Conservation (phyloP, 2,797 vertebrate genomes). For the Amblyopsis hoosieri region DNA sequence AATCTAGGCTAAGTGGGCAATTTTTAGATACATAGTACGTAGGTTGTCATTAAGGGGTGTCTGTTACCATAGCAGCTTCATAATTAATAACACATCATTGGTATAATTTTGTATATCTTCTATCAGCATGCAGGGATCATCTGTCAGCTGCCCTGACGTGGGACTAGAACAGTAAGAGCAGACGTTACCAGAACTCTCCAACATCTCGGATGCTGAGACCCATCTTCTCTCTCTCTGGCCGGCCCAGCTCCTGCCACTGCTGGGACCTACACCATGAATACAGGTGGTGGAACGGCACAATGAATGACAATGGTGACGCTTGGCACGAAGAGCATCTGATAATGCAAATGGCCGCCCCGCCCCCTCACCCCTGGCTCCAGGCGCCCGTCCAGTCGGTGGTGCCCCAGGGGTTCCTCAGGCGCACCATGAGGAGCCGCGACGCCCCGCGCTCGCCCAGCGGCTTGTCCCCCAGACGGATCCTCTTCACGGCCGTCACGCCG, state of each 20-base stretch:
- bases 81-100: too few relatives aligned
- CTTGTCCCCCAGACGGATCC: conserved; percentile 61
- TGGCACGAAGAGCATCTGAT: conserved; percentile 16
- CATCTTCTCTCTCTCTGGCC: conserved; percentile 75
- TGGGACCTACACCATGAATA: conserved; percentile 68
- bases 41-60: too few relatives aligned
- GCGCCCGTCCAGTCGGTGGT: conserved; percentile 82
- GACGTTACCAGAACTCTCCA: conserved; percentile 81
- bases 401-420: conserved; percentile 85
- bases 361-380: conserved; percentile 82
- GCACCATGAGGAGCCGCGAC: conserved; percentile 74
- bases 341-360: too few relatives aligned
- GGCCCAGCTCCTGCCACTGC: conserved; percentile 79
- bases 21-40: too few relatives aligned
- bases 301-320: too few relatives aligned
- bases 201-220: conserved; percentile 81
- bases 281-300: conserved; percentile 22
- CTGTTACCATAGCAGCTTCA: too few relatives aligned
- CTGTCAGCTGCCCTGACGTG: too few relatives aligned
- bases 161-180: too few relatives aligned
- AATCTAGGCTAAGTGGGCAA: too few relatives aligned
- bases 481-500: conserved; percentile 78
- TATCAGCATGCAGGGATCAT: too few relatives aligned
- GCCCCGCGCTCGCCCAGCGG: conserved; percentile 36
- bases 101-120: too few relatives aligned